These are phyloP conservation scores for Neoascia interrupta DNA, from an alignment of 2,888 invertebrate genomes.

Conservation along the genomic window DNA sequence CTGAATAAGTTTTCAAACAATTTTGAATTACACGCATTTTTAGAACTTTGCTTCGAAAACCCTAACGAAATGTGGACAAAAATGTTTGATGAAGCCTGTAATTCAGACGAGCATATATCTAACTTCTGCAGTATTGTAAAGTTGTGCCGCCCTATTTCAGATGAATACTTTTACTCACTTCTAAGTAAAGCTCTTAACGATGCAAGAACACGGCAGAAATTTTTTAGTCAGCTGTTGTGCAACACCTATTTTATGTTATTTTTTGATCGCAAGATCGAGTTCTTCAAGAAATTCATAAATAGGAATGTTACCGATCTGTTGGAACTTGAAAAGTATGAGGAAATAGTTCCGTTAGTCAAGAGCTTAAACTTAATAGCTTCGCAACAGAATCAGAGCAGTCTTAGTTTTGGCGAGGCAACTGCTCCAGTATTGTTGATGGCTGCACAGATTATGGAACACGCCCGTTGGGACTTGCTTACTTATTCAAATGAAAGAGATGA, in stretches of 20 bases:
- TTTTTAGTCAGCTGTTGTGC: conserved; percentile 72
- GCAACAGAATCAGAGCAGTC: conserved; percentile 61
- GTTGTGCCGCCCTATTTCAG: conserved; percentile 70
- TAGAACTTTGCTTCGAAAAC: conserved; percentile 73
- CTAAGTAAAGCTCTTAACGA: conserved; percentile 69
- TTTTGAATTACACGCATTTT: conserved; percentile 72
- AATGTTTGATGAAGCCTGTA: conserved; percentile 72
- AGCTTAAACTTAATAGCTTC: conserved; percentile 72
- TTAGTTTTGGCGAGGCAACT: conserved; percentile 73
- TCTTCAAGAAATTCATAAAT: conserved; percentile 73
- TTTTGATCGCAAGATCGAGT: conserved; percentile 72
- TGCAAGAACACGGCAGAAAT: conserved; percentile 66
- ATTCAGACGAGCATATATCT: conserved; percentile 70
- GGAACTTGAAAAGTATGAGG: conserved; percentile 59
- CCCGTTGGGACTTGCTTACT: conserved; percentile 75
- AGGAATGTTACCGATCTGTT: conserved; percentile 72
- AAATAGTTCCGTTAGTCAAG: conserved; percentile 72
- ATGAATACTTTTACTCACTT: conserved; percentile 70
- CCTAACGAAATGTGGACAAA: conserved; percentile 72
- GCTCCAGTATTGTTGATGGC: conserved; percentile 74
- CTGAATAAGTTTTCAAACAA: conserved; percentile 72
- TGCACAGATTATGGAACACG: conserved; percentile 75
- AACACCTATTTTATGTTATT: conserved; percentile 72
- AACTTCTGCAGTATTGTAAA: conserved; percentile 71
- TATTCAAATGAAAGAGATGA: conserved; percentile 73